phyloP scores from a whole-genome alignment of 2,888 invertebrate genomes.

The Chrysotoxum bicinctum region DNA sequence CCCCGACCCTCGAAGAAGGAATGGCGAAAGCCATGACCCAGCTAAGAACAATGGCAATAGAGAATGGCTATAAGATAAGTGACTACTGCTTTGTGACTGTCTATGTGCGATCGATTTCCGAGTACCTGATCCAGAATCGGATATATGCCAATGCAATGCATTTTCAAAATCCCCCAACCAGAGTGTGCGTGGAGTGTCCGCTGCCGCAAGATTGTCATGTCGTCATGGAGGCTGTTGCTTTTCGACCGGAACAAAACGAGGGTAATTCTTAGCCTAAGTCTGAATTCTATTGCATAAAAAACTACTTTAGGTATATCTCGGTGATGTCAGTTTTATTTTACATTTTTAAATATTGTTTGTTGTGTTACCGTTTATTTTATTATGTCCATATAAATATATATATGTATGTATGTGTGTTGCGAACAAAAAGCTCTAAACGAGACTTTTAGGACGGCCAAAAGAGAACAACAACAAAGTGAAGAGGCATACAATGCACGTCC shows the following conservation, averaged over 20 bases:
- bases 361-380: constrained; percentile 56
- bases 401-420: constrained; percentile 63
- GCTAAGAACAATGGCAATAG: constrained; percentile 83
- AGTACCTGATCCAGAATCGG: constrained; percentile 89
- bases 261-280: constrained; percentile 69
- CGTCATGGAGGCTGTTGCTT: constrained; percentile 89
- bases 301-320: constrained; percentile 39
- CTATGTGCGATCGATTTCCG: constrained; percentile 91
- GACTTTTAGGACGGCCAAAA: constrained; percentile 72
- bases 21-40: constrained; percentile 88
- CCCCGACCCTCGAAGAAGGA: constrained; percentile 85
- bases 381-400: constrained; percentile 61
- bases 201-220: constrained; percentile 88
- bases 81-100: constrained; percentile 92
- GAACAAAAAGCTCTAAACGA: constrained; percentile 71
- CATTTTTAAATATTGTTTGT: constrained; percentile 42
- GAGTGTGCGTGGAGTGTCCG: constrained; percentile 92
- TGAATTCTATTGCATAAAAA: constrained; percentile 50
- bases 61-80: constrained; percentile 81
- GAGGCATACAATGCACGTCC: constrained; percentile 94
- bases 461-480: constrained; percentile 76
- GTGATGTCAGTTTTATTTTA: constrained; percentile 18
- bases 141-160: constrained; percentile 89
- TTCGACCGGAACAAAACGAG: constrained; percentile 76
- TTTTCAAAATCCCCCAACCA: constrained; percentile 91